Conservation (phyloP, 1,140 invertebrate species). For the Acromyrmex heyeri region DNA sequence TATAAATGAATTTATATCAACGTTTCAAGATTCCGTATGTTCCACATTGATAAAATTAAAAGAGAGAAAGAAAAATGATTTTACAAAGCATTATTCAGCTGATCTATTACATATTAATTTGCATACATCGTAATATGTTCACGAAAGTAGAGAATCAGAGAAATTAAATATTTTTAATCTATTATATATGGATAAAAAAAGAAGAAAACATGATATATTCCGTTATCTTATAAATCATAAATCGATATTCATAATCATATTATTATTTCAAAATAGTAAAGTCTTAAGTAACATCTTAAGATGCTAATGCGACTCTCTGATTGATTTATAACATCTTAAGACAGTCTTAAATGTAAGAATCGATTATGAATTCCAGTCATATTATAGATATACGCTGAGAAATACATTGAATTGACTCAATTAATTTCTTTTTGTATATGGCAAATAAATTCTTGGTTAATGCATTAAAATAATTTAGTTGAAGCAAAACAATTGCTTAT, state of each 20-base stretch:
- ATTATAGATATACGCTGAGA: no score
- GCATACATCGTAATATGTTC: not conserved
- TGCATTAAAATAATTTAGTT: no score
- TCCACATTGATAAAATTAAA: not conserved
- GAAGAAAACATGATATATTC: not conserved
- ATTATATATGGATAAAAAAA: not conserved
- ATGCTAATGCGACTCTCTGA: no score
- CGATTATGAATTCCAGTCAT: no score
- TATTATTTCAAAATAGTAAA: no score
- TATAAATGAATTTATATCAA: not conserved
- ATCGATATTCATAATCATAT: not conserved
- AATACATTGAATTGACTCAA: no score
- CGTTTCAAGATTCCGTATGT: not conserved
- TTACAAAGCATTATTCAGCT: not conserved
- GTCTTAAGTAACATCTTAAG: no score
- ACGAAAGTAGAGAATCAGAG: not conserved
- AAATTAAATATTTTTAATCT: conserved; percentile 3
- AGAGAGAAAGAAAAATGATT: not conserved
- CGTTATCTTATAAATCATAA: not conserved
- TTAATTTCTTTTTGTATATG: no score
- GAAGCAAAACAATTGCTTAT: no score
- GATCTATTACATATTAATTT: not conserved
- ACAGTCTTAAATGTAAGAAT: no score
- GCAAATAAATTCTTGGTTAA: no score
- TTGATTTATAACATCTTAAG: no score